phyloP scores from a whole-genome alignment of 2,888 invertebrate species.

The Beris morrisii region DNA sequence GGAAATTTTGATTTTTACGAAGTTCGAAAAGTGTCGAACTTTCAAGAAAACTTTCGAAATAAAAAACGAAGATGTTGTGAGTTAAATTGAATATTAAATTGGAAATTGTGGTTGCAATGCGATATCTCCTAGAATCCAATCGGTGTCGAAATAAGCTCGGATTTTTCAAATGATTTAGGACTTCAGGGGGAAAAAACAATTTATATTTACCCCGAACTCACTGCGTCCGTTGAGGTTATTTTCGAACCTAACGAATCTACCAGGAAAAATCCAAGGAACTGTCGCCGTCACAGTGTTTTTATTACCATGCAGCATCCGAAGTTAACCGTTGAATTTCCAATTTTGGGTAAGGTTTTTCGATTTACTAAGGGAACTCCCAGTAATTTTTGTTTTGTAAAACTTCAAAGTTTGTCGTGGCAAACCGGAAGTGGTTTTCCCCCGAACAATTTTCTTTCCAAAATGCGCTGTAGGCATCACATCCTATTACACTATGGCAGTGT shows the following conservation, averaged over 20 bases:
- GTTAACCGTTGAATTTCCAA: conserved; percentile 25
- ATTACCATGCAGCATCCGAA: conserved; percentile 26
- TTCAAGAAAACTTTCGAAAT: conserved; percentile 19
- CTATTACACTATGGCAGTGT: conserved; percentile 26
- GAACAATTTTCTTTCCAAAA: conserved; percentile 13
- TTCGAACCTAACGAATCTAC: conserved; percentile 4
- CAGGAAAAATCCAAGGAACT: not conserved
- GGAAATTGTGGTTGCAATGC: not conserved
- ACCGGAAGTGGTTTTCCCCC: conserved; percentile 1
- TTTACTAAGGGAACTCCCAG: not conserved
- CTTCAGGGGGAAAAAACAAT: not conserved
- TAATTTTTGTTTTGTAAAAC: not conserved
- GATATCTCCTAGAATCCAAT: conserved; percentile 3
- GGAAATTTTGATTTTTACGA: conserved; percentile 10
- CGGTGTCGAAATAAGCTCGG: not conserved
- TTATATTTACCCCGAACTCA: conserved; percentile 1
- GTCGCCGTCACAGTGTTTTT: conserved; percentile 15
- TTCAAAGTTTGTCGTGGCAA: not conserved
- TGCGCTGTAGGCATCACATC: conserved; percentile 16
- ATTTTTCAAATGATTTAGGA: conserved; percentile 6
- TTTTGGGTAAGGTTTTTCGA: conserved; percentile 14
- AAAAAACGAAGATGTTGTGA: conserved; percentile 30
- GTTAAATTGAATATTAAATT: not conserved
- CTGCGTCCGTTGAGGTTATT: not conserved
- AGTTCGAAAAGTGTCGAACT: conserved; percentile 1